Base-by-base conservation (phyloP, 2,113 vertebrate genomes). In the Brachirus orientalis region DNA sequence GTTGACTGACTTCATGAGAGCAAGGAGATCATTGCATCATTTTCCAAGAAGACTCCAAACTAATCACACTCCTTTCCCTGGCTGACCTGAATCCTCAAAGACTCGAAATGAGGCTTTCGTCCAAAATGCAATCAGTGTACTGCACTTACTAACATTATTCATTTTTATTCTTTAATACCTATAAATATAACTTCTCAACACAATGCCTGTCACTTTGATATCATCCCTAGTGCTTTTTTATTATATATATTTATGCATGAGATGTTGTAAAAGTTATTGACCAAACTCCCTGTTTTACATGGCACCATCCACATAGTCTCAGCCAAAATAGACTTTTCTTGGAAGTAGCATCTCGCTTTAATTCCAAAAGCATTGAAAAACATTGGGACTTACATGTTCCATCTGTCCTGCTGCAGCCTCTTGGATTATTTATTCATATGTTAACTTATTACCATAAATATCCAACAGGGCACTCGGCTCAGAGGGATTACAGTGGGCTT, bases 401-500 rank as follows among this genome's bases (percentile, higher is more conserved):
- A 86, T 77, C 79, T 85, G 88, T 83, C 81, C 71, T 81, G 60
- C 54, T 35, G 80, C 79, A 69, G 79, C 67, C 40, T 73, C 80
- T 78, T 60, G 76, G 82, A 86, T 88, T 88, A 90, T 90, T 89
- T 87, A 87, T 92, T 90, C 84, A 88, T 87, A 85, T 87, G 80
- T 90, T 90, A 85, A 84, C 89, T 90, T 89, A 88, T 88, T 86
- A 89, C 85, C 79, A 82, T 85, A 78, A 89, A 84, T 77, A 90
- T 90, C 90, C 86, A 84, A 82, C 75, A 58, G 83, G 83, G 86
- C 77, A 65, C 74, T 72, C 55, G 51, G 75, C 72, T 87, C 69
- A 75, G 75, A 68, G 72, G 83, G 90, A 92, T 93, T 92, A 91
- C 83, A 86, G 68, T 63, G 66, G 60, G 57, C 41, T 82, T 91